Evolutionary conservation across 2,888 invertebrate species (phyloP), one percentile per base, ranked within the genome.

Genomic region (Hirtodrosophila alboralis): DNA sequence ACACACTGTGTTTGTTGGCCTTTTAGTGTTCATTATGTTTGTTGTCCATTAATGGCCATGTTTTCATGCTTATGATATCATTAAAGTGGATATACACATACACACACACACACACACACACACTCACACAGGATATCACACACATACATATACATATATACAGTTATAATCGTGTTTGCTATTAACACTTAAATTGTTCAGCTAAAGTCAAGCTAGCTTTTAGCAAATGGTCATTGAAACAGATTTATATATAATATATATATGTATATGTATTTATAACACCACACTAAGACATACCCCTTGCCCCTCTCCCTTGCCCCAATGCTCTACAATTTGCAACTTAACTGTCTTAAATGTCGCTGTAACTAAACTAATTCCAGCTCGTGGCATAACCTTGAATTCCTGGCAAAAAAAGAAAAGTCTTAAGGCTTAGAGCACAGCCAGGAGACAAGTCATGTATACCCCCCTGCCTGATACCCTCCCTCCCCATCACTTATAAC

Each of bases 1-100:
- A n/a, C n/a, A n/a, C 6, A 9, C 10, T 44, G 27, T 49, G 27
- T 47, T 27, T 52, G 37, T 54, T 27, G 27, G 38, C 12, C 54
- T 37, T 53, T 57, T 28, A 43, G 37, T 67, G 58, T 65, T 53
- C 67, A 79, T 63, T 76, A 65, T 68, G 62, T 51, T 61, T 65
- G 59, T 53, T 66, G 52, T 69, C 73, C 80, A 75, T 75, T 79
- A 76, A 79, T 79, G 79, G 58, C 56, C 57, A 64, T 78, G 79
- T 64, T 71, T 71, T 64, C 57, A 65, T 73, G 74, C 69, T 62
- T 77, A 62, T 69, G 65, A 64, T 71, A 62, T 61, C 77, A 77
- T 73, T 76, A 74, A 72, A 77, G 52, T 58, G 53, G 53, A 65
- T 52, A 68, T 33, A 52, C 31, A 28, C 38, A n/a, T 40, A 27